Evolutionary conservation across 2,888 invertebrate species (phyloP).

Genomic region (Pandemis cinnamomeana): DNA sequence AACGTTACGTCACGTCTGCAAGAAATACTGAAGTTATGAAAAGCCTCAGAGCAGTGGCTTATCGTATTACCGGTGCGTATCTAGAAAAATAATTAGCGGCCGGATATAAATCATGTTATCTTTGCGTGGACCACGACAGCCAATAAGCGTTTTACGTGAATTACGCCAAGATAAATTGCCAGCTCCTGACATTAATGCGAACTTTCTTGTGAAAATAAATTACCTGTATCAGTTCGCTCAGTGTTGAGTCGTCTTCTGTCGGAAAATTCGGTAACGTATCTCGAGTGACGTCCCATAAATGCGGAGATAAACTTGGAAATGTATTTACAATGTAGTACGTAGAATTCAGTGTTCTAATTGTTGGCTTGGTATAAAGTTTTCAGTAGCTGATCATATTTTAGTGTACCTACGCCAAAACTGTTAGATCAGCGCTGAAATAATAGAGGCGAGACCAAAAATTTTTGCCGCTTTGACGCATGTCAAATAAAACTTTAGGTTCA

Average conservation of each 20-base stretch:
- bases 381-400: too few relatives aligned
- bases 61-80: conserved; percentile 47
- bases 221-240: conserved; percentile 67
- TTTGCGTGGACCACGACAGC: conserved; percentile 71
- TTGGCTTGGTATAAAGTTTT: background rate
- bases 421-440: too few relatives aligned
- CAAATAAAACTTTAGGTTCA: too few relatives aligned
- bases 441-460: too few relatives aligned
- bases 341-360: background rate
- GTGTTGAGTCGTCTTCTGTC: conserved; percentile 54
- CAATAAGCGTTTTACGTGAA: conserved; percentile 79
- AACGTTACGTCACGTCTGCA: background rate
- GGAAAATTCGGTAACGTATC: conserved; percentile 41
- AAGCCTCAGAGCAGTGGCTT: conserved; percentile 40
- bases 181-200: conserved; percentile 72
- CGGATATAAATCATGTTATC: conserved; percentile 72
- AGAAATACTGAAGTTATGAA: conserved; percentile 7
- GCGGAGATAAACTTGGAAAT: background rate
- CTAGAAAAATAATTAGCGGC: conserved; percentile 62
- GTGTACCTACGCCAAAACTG: too few relatives aligned
- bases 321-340: background rate
- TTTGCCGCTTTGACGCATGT: too few relatives aligned
- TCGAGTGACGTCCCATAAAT: conserved; percentile 9
- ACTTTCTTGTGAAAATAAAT: conserved; percentile 74
- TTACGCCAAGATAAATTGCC: conserved; percentile 78